Evolutionary conservation across 1,140 invertebrate species (phyloP).

Genomic region (Drosophila aff.): DNA sequence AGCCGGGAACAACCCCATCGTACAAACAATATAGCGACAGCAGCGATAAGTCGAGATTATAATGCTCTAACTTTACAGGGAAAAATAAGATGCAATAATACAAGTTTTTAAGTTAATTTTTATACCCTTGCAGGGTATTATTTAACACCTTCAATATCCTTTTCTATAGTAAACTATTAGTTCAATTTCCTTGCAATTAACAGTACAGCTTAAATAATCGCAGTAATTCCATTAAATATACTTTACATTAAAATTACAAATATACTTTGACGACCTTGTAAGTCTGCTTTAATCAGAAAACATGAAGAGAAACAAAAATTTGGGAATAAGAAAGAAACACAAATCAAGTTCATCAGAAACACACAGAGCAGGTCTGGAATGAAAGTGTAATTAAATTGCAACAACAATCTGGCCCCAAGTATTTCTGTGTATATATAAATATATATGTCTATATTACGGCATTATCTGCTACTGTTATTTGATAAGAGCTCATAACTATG

Average conservation of each 20-base stretch:
- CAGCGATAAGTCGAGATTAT: not conserved
- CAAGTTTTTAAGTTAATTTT: too few species aligned
- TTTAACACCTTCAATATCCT: too few species aligned
- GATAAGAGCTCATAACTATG: conserved; percentile 76
- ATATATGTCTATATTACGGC: conserved; percentile 36
- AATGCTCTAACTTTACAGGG: conserved; percentile 6
- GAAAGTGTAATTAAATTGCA: conserved; percentile 66
- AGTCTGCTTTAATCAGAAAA: conserved; percentile 5
- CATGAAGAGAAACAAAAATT: not conserved
- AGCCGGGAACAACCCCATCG: conserved; percentile 2
- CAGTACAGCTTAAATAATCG: not conserved
- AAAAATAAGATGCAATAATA: too few species aligned
- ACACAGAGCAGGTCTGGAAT: conserved; percentile 2
- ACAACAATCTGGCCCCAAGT: conserved; percentile 20
- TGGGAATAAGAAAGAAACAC: not conserved
- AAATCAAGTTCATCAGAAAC: conserved; percentile 23
- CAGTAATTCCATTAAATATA: not conserved
- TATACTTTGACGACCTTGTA: not conserved
- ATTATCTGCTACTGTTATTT: conserved; percentile 71
- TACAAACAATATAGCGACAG: not conserved
- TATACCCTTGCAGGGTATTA: too few species aligned
- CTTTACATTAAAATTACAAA: not conserved
- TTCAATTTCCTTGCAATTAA: too few species aligned
- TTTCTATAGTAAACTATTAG: too few species aligned
- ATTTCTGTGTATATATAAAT: conserved; percentile 10